Percentiles rank a stretch among this genome's conserved stretches.
These are phyloP conservation scores for Sarcophaga variegata DNA, from an alignment of 2,888 invertebrate genomes.

Conservation along the genomic window DNA sequence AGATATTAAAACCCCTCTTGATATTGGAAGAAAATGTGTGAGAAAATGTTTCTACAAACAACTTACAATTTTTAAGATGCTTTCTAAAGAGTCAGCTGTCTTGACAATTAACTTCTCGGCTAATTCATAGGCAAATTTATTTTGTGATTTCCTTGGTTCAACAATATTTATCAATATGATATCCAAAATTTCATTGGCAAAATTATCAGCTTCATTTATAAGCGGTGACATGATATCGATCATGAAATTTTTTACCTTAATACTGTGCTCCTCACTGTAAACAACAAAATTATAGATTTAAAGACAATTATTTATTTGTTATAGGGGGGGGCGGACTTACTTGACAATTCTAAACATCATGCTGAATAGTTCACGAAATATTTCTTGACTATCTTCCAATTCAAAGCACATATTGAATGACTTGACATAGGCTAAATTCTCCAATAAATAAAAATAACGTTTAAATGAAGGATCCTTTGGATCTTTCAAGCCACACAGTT, in stretches of 20 bases:
- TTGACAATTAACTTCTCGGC: constrained; percentile 96
- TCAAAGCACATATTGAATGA: constrained; percentile 99
- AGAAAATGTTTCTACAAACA: no score
- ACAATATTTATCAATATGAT: constrained; percentile 96
- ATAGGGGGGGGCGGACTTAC: constrained; percentile 83
- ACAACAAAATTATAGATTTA: background rate
- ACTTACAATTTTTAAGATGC: constrained; percentile 94
- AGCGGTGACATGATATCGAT: constrained; percentile 96
- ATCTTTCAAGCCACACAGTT: constrained; percentile 95
- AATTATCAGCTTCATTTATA: constrained; percentile 96
- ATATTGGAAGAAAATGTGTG: no score
- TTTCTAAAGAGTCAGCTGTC: constrained; percentile 95
- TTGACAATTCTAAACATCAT: constrained; percentile 98
- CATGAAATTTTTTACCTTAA: constrained; percentile 98
- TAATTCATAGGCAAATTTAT: constrained; percentile 93
- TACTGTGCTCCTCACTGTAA: constrained; percentile 95
- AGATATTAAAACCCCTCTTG: background rate
- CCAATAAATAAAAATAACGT: constrained; percentile 97
- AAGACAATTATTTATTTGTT: constrained; percentile 6
- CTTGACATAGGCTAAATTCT: constrained; percentile 98
- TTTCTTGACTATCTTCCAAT: constrained; percentile 97
- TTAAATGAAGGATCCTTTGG: constrained; percentile 99
- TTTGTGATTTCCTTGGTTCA: constrained; percentile 94
- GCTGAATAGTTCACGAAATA: constrained; percentile 95
- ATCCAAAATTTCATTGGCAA: constrained; percentile 96